Evolutionary conservation across 2,888 invertebrate genomes (phyloP).

Genomic region (Ophion slaviceki): DNA sequence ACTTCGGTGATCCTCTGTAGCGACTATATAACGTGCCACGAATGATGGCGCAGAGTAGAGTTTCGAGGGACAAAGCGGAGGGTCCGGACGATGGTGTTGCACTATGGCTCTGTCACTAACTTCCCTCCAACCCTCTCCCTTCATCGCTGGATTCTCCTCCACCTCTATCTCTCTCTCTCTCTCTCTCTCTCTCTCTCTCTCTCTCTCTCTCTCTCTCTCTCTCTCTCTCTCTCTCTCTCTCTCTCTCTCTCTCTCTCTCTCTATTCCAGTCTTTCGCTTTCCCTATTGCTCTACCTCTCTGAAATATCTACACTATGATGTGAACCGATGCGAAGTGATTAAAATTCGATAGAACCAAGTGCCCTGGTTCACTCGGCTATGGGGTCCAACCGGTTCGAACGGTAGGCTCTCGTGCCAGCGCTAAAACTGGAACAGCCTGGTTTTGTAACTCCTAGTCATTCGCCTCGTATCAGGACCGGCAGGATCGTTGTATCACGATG

Average conservation of each 20-base stretch:
- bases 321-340: constrained; percentile 80
- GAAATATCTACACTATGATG: constrained; percentile 57
- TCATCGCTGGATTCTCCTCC: background rate
- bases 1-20: constrained; percentile 52
- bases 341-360: constrained; percentile 81
- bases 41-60: constrained; percentile 43
- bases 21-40: constrained; percentile 25
- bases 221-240: too few relatives aligned
- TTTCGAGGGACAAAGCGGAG: constrained; percentile 51
- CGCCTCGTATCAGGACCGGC: background rate
- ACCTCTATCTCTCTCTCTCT: background rate
- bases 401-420: background rate
- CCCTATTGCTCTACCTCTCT: background rate
- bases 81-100: constrained; percentile 33
- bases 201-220: background rate
- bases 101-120: constrained; percentile 27
- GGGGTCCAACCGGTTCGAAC: constrained; percentile 7
- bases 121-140: constrained; percentile 26
- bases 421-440: background rate
- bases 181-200: background rate
- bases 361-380: constrained; percentile 70
- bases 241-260: too few relatives aligned
- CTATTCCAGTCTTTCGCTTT: too few relatives aligned
- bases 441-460: background rate
- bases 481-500: too few relatives aligned